Conservation (phyloP, 2,888 invertebrate species). For the Acleris sparsana region DNA sequence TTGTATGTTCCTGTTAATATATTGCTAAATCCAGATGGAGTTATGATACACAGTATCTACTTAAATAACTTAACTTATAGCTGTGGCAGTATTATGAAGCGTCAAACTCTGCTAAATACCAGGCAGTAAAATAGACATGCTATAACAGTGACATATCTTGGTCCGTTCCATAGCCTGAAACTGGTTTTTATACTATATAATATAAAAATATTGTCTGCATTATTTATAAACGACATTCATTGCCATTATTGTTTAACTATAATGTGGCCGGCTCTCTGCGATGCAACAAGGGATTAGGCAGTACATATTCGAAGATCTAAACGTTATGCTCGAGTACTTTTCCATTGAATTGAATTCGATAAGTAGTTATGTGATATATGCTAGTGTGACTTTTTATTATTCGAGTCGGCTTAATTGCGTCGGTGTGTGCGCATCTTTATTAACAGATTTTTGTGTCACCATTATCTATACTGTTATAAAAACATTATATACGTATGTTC, state of each 20-base stretch:
- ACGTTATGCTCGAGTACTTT: conserved; percentile 37
- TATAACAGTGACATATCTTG: too few relatives aligned
- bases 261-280: neutral
- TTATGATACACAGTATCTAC: too few relatives aligned
- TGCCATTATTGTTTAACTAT: neutral
- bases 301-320: neutral
- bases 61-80: too few relatives aligned
- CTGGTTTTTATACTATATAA: too few relatives aligned
- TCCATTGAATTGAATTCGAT: conserved; percentile 69
- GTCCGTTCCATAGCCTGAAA: too few relatives aligned
- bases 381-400: conserved; percentile 75
- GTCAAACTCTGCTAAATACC: too few relatives aligned
- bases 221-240: too few relatives aligned
- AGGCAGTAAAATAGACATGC: too few relatives aligned
- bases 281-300: neutral
- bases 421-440: conserved; percentile 42
- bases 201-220: too few relatives aligned
- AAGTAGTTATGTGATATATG: conserved; percentile 79
- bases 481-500: conserved; percentile 20
- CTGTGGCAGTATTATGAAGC: too few relatives aligned
- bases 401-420: conserved; percentile 75
- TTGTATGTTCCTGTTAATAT: too few relatives aligned
- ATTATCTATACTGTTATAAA: conserved; percentile 32
- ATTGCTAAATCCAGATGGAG: too few relatives aligned
- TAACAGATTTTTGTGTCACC: conserved; percentile 32